phyloP scores from a whole-genome alignment of 1,140 invertebrate species.

The Choristoneura fumiferana region DNA sequence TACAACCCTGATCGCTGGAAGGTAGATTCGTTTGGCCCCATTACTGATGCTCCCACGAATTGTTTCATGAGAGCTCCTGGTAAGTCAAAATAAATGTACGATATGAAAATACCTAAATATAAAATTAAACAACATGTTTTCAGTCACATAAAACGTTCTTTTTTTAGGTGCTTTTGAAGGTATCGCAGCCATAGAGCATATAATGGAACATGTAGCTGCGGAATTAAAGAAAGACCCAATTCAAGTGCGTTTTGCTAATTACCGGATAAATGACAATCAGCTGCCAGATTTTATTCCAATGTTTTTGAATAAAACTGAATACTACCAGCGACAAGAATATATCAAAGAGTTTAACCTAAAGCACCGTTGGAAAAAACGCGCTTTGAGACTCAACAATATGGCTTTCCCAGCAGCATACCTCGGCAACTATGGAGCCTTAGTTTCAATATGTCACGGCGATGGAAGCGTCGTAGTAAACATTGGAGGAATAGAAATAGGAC shows the following conservation, averaged over 20 bases:
- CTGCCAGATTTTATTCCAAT: conserved; percentile 26
- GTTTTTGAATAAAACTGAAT: conserved; percentile 65
- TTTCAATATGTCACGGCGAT: conserved; percentile 83
- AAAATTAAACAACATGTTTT: too few species aligned
- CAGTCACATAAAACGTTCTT: conserved; percentile 36
- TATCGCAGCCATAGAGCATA: conserved; percentile 82
- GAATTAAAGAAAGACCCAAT: conserved; percentile 81
- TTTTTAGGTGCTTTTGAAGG: conserved; percentile 81
- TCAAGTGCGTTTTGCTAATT: conserved; percentile 81
- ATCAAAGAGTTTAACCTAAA: conserved; percentile 79
- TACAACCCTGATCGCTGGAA: conserved; percentile 79
- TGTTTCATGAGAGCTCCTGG: conserved; percentile 70
- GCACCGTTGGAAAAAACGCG: conserved; percentile 85
- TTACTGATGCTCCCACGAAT: conserved; percentile 80
- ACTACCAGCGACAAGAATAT: conserved; percentile 69
- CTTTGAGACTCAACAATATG: conserved; percentile 80
- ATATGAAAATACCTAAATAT: too few species aligned
- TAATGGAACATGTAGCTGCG: conserved; percentile 89
- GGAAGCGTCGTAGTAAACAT: conserved; percentile 83
- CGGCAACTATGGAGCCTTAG: conserved; percentile 78
- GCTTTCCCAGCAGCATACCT: conserved; percentile 76
- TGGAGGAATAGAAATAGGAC: conserved; percentile 86
- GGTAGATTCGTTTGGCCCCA: conserved; percentile 71
- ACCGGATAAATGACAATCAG: conserved; percentile 49
- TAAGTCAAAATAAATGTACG: conserved; percentile 23